Evolutionary conservation across 2,888 invertebrate species (phyloP), one percentile per base, ranked within the genome.

Genomic region (Teleogryllus oceanicus): DNA sequence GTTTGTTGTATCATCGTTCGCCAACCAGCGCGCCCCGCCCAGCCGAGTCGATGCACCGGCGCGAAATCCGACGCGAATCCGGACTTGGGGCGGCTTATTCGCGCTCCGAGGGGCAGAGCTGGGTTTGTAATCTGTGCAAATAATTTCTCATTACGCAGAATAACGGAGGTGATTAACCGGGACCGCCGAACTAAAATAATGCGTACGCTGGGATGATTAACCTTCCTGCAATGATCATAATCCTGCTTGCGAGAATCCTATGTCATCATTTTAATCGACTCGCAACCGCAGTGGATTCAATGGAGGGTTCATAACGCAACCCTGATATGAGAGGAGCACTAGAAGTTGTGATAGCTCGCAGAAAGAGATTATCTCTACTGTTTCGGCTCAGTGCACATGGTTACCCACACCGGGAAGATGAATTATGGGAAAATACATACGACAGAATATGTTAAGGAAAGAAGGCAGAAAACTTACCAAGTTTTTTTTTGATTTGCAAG

Each of bases 141-240:
- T 62, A 62, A 62, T 62, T 37, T 62, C 62, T 62, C 62, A 62
- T 62, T 62, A 62, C 62, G 62, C 62, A 4, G n/a, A 62, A 62
- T 62, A 62, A 62, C 62, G n/a, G 16, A 18, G 62, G 62, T 62
- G 62, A n/a, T 62, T 62, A 62, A n/a, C 62, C 13, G 62, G 62
- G n/a, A 62, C 62, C 62, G 62, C 16, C 62, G 62, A 62, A 62
- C 62, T 62, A 62, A 62, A 62, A 62, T 62, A 62, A 62, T 62
- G 62, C 62, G 13, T 4, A n/a, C 62, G 16, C 62, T 12, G n/a
- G 13, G n/a, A 62, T 62, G 62, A 62, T 62, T 62, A 62, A 62
- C 62, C n/a, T n/a, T 62, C 0, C 62, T n/a, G 62, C 62, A 62
- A n/a, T 62, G n/a, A 62, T 16, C 11, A n/a, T 62, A 62, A 62